Conservation (phyloP, 2,113 vertebrate species). For the Cryptomyrus ogoouensis region DNA sequence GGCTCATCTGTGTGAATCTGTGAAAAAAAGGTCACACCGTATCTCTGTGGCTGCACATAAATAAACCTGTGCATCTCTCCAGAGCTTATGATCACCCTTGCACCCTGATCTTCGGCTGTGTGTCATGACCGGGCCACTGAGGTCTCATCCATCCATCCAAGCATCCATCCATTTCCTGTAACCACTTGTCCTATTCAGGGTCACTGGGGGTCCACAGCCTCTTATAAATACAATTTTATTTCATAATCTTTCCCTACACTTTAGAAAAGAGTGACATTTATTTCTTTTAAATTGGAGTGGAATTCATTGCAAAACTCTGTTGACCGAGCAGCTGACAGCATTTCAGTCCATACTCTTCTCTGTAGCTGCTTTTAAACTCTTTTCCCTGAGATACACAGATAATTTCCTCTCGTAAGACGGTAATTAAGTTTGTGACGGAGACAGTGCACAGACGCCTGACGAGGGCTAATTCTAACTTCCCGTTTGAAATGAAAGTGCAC, state of each 20-base stretch:
- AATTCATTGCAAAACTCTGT: neutral
- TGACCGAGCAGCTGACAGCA: neutral
- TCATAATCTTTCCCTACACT: neutral
- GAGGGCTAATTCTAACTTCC: conserved; percentile 54
- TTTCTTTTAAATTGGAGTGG: neutral
- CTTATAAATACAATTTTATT: neutral
- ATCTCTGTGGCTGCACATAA: neutral
- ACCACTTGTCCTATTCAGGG: neutral
- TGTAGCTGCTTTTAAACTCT: conserved; percentile 39
- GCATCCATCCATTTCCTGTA: neutral
- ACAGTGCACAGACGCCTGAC: conserved; percentile 57
- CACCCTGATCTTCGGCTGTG: neutral
- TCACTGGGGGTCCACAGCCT: neutral
- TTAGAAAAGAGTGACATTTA: neutral
- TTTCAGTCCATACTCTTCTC: neutral
- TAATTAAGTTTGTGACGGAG: conserved; percentile 60
- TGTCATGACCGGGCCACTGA: neutral
- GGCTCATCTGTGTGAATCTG: neutral
- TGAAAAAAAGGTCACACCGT: neutral
- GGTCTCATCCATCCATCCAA: neutral
- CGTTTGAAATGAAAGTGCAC: conserved; percentile 53
- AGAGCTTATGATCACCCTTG: neutral
- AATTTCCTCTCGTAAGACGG: conserved; percentile 54
- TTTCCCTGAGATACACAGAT: conserved; percentile 44
- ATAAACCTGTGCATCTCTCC: neutral